These are phyloP conservation scores for Epinephelus malabaricus DNA, from an alignment of 2,797 vertebrate species.

Conservation along the genomic window DNA sequence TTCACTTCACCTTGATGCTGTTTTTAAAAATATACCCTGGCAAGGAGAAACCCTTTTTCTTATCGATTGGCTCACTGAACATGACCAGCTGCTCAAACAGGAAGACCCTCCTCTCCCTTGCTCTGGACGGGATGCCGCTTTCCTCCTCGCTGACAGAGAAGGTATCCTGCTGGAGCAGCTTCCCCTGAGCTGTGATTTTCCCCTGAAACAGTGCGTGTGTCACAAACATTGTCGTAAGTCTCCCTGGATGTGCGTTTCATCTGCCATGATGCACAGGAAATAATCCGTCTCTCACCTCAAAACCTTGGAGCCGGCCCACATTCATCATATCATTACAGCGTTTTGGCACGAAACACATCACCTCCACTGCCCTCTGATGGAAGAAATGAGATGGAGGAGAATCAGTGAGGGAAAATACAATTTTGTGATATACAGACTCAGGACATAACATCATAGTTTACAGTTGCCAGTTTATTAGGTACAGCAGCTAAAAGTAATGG, in stretches of 20 bases:
- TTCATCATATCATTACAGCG: constrained; percentile 96
- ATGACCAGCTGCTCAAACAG: constrained; percentile 95
- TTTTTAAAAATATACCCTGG: constrained; percentile 93
- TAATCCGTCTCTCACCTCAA: constrained; percentile 86
- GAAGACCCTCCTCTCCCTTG: constrained; percentile 91
- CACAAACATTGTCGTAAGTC: constrained; percentile 13
- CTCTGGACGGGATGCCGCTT: constrained; percentile 83
- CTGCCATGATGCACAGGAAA: not conserved
- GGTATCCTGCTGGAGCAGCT: constrained; percentile 93
- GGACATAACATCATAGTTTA: not conserved
- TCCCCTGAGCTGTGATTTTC: constrained; percentile 93
- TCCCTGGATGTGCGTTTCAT: not conserved
- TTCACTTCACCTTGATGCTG: constrained; percentile 90
- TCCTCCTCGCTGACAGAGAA: constrained; percentile 91
- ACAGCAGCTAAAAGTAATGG: not conserved
- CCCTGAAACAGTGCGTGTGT: constrained; percentile 80
- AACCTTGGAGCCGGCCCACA: constrained; percentile 92
- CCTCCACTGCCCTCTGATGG: constrained; percentile 90
- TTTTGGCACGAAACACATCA: constrained; percentile 94
- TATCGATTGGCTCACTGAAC: constrained; percentile 93
- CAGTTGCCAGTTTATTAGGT: not conserved
- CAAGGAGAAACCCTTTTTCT: constrained; percentile 89
- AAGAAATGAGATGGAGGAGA: not conserved
- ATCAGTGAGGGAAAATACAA: not conserved
- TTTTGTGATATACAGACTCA: not conserved